Base-by-base conservation (phyloP, 2,888 invertebrate species). In the Himalopsyche anomala region DNA sequence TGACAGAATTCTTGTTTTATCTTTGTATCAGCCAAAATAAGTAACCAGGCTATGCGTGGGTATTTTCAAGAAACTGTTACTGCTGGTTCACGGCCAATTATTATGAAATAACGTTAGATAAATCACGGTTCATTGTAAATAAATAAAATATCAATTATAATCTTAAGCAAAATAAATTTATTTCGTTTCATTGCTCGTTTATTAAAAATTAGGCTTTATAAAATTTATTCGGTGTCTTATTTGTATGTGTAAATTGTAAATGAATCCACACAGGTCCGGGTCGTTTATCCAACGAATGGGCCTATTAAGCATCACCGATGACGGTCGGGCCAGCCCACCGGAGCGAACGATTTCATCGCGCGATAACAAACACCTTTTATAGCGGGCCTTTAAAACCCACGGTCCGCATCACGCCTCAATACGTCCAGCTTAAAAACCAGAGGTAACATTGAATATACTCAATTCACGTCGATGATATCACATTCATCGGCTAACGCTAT, bases 281-380 rank as follows among this genome's bases (percentile, higher is more conserved):
- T 85, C 87, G 87, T 87, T 87, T 85, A 87, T 86, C 85, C 84
- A 79, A 83, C 85, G 86, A 86, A 86, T 85, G 87, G 80, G 85
- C 87, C 87, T 87, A 87, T 87, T 87, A 86, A 83, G 86, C 86
- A 85, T 86, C 84, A 80, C 86, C 87, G 87, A 87, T 87, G 87
- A 87, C 87, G 86, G 86, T 83, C 74, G 80, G 85, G 74, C 84
- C 88, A 81, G 85, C 88, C 88, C 88, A 87, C 88, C 87, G 81
- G 88, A 74, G 87, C 87, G 87, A 84, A 85, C 87, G 88, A 88
- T 88, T 83, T 87, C 86, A 81, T 83, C 87, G 87, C 84, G 84
- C 86, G 88, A 88, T 88, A 87, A 85, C 82, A 86, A 84, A 88
- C 88, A 88, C 88, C 88, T 88, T 87, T 87, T 74, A 40, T 81